Percentiles rank a stretch among this genome's conserved stretches.
Evolutionary conservation across 2,888 invertebrate species (phyloP).

Genomic region (Aporophyla nigra): DNA sequence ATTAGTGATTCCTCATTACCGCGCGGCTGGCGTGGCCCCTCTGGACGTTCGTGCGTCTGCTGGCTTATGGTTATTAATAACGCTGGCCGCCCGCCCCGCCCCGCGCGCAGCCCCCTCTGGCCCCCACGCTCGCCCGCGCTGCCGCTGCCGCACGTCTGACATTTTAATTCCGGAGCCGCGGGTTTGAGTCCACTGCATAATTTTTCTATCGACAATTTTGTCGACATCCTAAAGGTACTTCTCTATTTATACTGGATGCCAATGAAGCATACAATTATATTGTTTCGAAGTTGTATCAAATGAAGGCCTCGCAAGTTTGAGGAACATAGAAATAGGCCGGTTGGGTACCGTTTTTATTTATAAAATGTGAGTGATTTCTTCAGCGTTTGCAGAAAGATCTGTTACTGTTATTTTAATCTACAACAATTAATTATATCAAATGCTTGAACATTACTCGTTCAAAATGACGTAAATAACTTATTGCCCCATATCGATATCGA

Average conservation of each 20-base stretch:
- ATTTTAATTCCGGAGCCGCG: slow-evolving; percentile 90
- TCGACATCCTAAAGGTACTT: slow-evolving; percentile 80
- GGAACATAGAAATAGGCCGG: neutral
- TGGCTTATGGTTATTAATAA: slow-evolving; percentile 91
- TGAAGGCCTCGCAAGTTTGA: slow-evolving; percentile 33
- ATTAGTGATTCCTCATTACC: slow-evolving; percentile 91
- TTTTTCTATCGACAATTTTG: slow-evolving; percentile 84
- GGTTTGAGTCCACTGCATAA: slow-evolving; percentile 82
- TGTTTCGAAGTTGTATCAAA: slow-evolving; percentile 44
- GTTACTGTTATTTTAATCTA: neutral
- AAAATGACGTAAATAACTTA: slow-evolving; percentile 14
- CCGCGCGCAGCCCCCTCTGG: slow-evolving; percentile 76
- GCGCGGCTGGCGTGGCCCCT: slow-evolving; percentile 88
- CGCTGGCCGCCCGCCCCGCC: slow-evolving; percentile 81
- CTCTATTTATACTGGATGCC: slow-evolving; percentile 72
- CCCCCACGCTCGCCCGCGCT: slow-evolving; percentile 84
- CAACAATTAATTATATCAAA: neutral
- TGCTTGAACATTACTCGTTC: slow-evolving; percentile 2
- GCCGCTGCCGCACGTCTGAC: slow-evolving; percentile 90
- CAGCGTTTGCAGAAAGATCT: neutral
- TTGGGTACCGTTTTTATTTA: slow-evolving; percentile 12
- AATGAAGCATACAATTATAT: slow-evolving; percentile 46
- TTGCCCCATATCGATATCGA: slow-evolving; percentile 18
- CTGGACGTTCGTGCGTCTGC: slow-evolving; percentile 91
- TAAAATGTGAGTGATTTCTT: slow-evolving; percentile 7